A percentile compares a stretch with the other conserved stretches of the same genome.
Conservation (phyloP, 2,113 vertebrate species). For the Tenrec ecaudatus region DNA sequence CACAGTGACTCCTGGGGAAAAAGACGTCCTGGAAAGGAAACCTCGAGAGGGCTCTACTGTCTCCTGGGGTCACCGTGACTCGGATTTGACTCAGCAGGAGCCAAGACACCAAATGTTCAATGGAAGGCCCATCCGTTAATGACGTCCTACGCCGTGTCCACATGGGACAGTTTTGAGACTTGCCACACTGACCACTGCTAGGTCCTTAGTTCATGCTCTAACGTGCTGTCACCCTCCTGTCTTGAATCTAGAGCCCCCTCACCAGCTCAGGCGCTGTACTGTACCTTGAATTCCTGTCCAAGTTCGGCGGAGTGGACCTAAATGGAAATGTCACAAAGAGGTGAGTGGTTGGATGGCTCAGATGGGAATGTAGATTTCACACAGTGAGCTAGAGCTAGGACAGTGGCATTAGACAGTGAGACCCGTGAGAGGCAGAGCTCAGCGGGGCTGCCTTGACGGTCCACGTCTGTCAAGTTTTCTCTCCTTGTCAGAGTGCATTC, state of each 20-base stretch:
- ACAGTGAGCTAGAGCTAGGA: neutral
- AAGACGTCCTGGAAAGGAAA: neutral
- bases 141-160: neutral
- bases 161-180: no score
- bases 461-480: neutral
- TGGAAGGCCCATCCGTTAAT: no score
- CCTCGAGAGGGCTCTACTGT: neutral
- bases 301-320: conserved; percentile 54
- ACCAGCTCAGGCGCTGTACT: conserved; percentile 53
- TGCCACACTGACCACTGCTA: accelerated
- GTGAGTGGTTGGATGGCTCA: conserved; percentile 18
- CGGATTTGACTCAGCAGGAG: neutral
- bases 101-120: neutral
- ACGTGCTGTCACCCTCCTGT: neutral
- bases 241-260: conserved; percentile 67
- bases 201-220: neutral
- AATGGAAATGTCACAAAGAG: neutral
- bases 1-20: neutral
- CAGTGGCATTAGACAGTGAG: neutral
- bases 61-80: neutral
- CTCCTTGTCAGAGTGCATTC: neutral
- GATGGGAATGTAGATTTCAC: neutral
- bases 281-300: conserved; percentile 69
- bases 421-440: neutral
- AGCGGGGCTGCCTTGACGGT: neutral